phyloP scores from a whole-genome alignment of 2,888 invertebrate genomes.

The Luffia ferchaultella region DNA sequence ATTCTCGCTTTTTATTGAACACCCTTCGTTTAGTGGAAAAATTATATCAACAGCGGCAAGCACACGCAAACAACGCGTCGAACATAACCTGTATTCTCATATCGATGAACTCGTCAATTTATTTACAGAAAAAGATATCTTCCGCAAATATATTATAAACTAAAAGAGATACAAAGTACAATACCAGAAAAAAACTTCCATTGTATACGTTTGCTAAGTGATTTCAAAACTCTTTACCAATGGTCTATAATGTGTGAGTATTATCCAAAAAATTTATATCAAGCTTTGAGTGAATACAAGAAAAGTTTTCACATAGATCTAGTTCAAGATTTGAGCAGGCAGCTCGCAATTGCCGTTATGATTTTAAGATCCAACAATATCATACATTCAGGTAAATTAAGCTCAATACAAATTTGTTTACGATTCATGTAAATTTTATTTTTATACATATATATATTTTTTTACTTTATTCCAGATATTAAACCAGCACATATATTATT shows the following conservation, averaged over 20 bases:
- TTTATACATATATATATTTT: too few species aligned
- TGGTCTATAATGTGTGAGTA: conserved; percentile 36
- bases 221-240: conserved; percentile 18
- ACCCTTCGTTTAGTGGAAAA: too few species aligned
- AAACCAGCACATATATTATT: conserved; percentile 37
- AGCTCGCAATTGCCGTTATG: conserved; percentile 32
- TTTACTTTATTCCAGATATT: conserved; percentile 33
- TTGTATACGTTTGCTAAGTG: conserved; percentile 20
- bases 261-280: conserved; percentile 29
- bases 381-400: conserved; percentile 33
- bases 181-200: conserved; percentile 21
- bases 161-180: conserved; percentile 22
- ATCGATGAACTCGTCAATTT: neutral
- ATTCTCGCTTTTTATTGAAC: too few species aligned
- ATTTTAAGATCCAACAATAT: conserved; percentile 27
- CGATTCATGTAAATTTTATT: neutral
- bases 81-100: too few species aligned
- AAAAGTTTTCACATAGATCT: conserved; percentile 26
- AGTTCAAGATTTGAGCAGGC: conserved; percentile 29
- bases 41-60: too few species aligned
- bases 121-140: conserved; percentile 13
- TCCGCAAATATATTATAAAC: conserved; percentile 20
- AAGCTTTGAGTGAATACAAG: conserved; percentile 19
- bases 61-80: too few species aligned
- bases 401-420: neutral